Evolutionary conservation across 2,888 invertebrate species (phyloP).

Genomic region (Listrodromus nycthemerus): DNA sequence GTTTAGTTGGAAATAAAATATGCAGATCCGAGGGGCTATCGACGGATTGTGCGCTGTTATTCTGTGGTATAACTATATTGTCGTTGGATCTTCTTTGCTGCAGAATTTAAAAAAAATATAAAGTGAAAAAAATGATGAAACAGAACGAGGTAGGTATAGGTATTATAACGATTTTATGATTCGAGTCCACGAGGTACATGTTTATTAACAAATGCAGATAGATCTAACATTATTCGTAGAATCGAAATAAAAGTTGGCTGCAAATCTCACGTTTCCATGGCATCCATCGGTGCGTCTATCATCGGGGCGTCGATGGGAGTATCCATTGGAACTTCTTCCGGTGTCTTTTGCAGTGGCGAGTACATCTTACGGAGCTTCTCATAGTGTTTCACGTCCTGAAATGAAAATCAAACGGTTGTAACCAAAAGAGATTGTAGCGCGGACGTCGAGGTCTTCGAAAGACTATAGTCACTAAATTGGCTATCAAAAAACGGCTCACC

Average conservation of each 20-base stretch:
- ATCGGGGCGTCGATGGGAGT: slow-evolving; percentile 73
- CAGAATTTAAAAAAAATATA: background rate
- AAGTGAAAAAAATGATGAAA: background rate
- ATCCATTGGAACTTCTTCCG: slow-evolving; percentile 87
- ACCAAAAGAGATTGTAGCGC: background rate
- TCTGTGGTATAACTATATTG: background rate
- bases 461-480: no score
- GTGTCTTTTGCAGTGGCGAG: slow-evolving; percentile 85
- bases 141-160: background rate
- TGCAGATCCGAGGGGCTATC: background rate
- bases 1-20: background rate
- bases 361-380: slow-evolving; percentile 90
- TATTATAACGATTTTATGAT: slow-evolving; percentile 51
- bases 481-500: slow-evolving; percentile 81
- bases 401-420: background rate
- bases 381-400: slow-evolving; percentile 90
- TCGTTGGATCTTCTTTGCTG: background rate
- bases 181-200: slow-evolving; percentile 57
- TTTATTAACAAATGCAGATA: slow-evolving; percentile 65
- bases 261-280: slow-evolving; percentile 78
- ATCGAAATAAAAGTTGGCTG: slow-evolving; percentile 47
- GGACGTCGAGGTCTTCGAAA: background rate
- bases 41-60: background rate
- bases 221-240: slow-evolving; percentile 53
- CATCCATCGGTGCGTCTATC: slow-evolving; percentile 79